Conservation (phyloP, 2,113 vertebrate species). For the Charadrius vociferus region DNA sequence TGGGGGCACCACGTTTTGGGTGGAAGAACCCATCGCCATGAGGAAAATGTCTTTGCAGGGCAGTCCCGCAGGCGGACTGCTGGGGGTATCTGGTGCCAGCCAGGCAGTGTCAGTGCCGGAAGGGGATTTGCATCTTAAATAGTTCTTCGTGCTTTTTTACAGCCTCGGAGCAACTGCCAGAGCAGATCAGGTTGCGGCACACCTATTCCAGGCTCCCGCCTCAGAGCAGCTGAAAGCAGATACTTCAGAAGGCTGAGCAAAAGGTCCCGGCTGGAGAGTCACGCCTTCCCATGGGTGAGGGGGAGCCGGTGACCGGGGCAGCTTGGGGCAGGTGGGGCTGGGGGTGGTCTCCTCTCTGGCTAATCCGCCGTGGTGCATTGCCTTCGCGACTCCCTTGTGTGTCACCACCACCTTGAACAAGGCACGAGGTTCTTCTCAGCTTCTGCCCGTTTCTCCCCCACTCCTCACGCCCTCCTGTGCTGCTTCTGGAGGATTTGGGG, state of each 20-base stretch:
- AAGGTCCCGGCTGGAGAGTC: neutral
- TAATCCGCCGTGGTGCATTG: neutral
- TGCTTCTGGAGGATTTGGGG: neutral
- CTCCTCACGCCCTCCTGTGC: neutral
- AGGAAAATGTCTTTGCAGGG: neutral
- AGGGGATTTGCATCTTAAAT: neutral
- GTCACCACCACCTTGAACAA: neutral
- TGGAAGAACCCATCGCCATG: neutral
- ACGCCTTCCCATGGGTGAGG: neutral
- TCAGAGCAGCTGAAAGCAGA: constrained; percentile 31
- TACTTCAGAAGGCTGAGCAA: neutral
- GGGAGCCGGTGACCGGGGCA: neutral
- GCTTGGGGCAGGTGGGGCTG: neutral
- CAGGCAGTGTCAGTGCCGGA: neutral
- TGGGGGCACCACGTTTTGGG: neutral
- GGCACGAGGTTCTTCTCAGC: neutral
- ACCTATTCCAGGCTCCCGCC: constrained; percentile 40
- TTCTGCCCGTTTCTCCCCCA: neutral
- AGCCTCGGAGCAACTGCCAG: constrained; percentile 38
- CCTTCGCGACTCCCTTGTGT: accelerated
- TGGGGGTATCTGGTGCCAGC: neutral
- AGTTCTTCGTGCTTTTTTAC: neutral
- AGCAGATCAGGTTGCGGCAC: constrained; percentile 18
- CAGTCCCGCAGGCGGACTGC: neutral
- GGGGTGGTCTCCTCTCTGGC: neutral